phyloP scores from a whole-genome alignment of 2,113 vertebrate genomes.

The Chamaea fasciata region DNA sequence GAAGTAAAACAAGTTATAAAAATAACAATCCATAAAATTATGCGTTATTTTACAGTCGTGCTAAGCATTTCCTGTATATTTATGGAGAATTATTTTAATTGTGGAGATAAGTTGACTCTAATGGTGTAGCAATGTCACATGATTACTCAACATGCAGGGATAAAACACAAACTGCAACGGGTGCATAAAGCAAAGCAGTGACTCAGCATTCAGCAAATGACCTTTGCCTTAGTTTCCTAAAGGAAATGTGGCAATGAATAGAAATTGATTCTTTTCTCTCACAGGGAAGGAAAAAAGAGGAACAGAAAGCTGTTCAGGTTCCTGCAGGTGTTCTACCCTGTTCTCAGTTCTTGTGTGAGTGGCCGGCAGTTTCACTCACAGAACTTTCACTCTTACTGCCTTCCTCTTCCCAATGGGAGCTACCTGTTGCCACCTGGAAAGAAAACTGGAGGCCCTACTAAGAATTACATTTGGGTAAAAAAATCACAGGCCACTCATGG shows the following conservation, averaged over 20 bases:
- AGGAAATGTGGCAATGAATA: not conserved
- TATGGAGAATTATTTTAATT: not conserved
- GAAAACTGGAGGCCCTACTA: not conserved
- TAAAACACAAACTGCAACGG: not conserved
- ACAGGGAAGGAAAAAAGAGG: not conserved
- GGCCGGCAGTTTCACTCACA: not conserved
- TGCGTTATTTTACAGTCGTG: not conserved
- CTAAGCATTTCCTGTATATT: not conserved
- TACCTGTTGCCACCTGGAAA: not conserved
- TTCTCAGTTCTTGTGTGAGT: not conserved
- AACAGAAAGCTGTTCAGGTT: not conserved
- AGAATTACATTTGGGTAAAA: not conserved
- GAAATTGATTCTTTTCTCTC: not conserved
- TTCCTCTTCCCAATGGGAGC: not conserved
- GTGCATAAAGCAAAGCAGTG: not conserved
- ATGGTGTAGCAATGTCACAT: not conserved
- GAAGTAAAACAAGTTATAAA: not conserved
- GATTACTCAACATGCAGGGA: not conserved
- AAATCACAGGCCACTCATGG: not conserved
- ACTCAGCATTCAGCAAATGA: not conserved
- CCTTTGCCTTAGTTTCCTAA: not conserved
- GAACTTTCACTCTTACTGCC: rapidly evolving
- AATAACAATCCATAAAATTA: not conserved
- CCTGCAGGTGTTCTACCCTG: not conserved
- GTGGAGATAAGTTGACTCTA: not conserved